Percentiles rank a stretch among this genome's conserved stretches.
phyloP scores from a whole-genome alignment of 2,797 vertebrate genomes.

The Myotis myotis region DNA sequence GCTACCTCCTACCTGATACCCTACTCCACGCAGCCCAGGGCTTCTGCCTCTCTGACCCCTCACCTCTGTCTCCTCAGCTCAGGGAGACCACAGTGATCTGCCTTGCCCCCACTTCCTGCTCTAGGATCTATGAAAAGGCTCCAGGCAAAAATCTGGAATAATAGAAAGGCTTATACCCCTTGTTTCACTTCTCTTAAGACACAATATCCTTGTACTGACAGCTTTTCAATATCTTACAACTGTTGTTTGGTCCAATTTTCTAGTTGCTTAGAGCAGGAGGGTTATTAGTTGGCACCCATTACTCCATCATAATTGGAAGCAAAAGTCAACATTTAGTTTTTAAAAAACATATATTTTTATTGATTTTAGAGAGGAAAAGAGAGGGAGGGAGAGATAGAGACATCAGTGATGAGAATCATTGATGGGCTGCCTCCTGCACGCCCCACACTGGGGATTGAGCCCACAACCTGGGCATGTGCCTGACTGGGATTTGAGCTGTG shows the following conservation, averaged over 20 bases:
- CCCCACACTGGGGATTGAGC: no score
- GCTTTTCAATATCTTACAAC: not conserved
- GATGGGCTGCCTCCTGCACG: no score
- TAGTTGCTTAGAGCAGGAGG: not conserved
- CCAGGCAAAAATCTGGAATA: not conserved
- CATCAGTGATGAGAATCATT: no score
- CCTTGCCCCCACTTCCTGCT: not conserved
- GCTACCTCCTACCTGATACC: no score
- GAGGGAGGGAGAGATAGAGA: no score
- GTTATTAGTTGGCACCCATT: not conserved
- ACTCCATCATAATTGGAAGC: not conserved
- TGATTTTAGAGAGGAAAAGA: no score
- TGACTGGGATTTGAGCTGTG: no score
- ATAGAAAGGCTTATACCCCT: not conserved
- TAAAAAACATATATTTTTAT: no score
- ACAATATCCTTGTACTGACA: not conserved
- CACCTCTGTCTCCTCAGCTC: not conserved
- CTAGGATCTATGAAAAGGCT: not conserved
- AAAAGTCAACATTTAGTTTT: slow-evolving; percentile 21
- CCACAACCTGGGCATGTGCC: no score
- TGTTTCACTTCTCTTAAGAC: not conserved
- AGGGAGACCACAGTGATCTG: not conserved
- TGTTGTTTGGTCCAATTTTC: not conserved
- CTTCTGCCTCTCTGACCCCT: not conserved
- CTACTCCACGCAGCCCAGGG: no score